Evolutionary conservation across 2,888 invertebrate species (phyloP).

Genomic region (Ophion ellenae): DNA sequence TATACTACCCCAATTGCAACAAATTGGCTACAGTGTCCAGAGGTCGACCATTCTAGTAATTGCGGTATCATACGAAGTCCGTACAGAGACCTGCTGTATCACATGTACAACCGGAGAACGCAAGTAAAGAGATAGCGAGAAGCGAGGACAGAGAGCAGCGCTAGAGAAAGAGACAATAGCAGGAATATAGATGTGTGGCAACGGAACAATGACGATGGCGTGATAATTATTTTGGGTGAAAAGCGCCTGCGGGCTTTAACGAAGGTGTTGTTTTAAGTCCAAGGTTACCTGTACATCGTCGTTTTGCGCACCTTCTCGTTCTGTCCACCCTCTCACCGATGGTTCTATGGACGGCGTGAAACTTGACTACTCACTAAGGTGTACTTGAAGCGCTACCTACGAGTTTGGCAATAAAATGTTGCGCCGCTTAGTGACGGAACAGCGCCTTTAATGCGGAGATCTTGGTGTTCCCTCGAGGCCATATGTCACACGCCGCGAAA

Average conservation of each 20-base stretch:
- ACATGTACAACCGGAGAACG: no score
- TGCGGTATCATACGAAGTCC: no score
- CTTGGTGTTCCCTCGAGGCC: background rate
- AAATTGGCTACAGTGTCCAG: no score
- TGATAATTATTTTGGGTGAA: constrained; percentile 37
- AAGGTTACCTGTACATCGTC: background rate
- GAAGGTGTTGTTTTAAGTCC: constrained; percentile 17
- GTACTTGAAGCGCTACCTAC: background rate
- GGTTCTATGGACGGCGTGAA: background rate
- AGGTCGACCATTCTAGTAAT: no score
- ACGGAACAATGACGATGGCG: background rate
- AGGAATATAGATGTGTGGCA: constrained; percentile 24
- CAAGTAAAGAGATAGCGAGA: background rate
- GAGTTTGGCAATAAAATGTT: background rate
- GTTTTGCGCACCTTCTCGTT: background rate
- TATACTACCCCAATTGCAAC: no score
- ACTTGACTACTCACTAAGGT: background rate
- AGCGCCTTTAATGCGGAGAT: background rate
- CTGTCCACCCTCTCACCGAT: background rate
- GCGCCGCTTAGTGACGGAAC: background rate
- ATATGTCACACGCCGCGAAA: background rate
- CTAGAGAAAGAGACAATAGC: background rate
- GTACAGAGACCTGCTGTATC: no score
- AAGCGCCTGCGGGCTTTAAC: constrained; percentile 17
- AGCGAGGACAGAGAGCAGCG: background rate